Evolutionary conservation across 2,113 vertebrate genomes (phyloP), one percentile per base, ranked within the genome.

Genomic region (Misgurnus mizolepis): DNA sequence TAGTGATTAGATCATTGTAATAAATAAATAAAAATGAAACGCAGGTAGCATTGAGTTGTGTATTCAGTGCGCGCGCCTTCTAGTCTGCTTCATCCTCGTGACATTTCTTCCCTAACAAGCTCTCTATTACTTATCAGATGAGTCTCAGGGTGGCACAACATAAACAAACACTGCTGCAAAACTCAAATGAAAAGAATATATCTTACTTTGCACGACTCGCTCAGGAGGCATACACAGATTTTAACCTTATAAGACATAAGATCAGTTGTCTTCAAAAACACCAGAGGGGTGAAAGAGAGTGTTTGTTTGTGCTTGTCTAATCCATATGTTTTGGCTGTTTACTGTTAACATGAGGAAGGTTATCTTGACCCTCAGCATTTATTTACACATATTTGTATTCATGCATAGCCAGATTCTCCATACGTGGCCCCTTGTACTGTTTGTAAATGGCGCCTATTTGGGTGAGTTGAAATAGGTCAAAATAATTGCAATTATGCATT

Each of bases 121-220:
- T 83, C 81, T 76, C 14, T 76, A 40, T 50, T 50, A 18, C 12
- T 81, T 86, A 86, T 80, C 80, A 73, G 80, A 77, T 79, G 12
- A 43, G 62, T 72, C 79, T 41, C 66, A 82, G 72, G 77, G 79
- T 79, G 83, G 72, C 79, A 76, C 45, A 83, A 83, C 67, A 49
- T 49, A 80, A 83, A 80, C 76, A 84, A 78, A 65, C 60, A 71
- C 76, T 15, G 40, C 55, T 71, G 58, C 78, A 60, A 68, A 64
- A 76, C 55, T 82, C 67, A 72, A 79, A 79, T 71, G 50, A 78
- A 66, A 22, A 43, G 47, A 60, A 47, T 68, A 74, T 58, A 76
- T 85, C 74, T 68, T 39, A 76, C 73, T 14, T 34, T 34, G 27
- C 27, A 34, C 27, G 27, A 34, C 27, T 34, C 55, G 49, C 79